Base-by-base conservation (phyloP, 2,888 invertebrate species). In the Nymphalis c-album region DNA sequence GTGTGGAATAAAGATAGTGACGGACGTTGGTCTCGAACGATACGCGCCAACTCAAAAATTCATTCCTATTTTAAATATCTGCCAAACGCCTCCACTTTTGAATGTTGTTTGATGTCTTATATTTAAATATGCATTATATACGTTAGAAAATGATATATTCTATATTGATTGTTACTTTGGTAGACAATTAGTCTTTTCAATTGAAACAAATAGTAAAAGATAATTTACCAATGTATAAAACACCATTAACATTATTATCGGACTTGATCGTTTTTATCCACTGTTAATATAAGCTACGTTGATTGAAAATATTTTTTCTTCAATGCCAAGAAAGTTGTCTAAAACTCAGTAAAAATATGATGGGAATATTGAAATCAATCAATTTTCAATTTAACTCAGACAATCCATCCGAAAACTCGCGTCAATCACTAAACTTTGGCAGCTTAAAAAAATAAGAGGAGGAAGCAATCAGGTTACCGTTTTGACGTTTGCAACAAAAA, bases 1-100 rank as follows among this genome's bases (percentile, higher is more conserved):
- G 91, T 91, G 91, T 85, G 90, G 91, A 91, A 92, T 80, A 78
- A 76, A 83, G 92, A 91, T 91, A 90, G 86, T 85, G 90, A 86
- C 86, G 89, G 88, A 86, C 90, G 83, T 79, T 85, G 87, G 87
- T 81, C 87, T 78, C 78, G 73, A 70, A 74, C 85, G 83, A 83
- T 83, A 83, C 76, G 78, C 77, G 67, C 63, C 76, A 74, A 76
- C 77, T 80, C 78, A 81, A 83, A 83, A 85, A 83, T 87, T 83
- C 86, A 86, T 85, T 89, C 84, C 86, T 84, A 88, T 88, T 90
- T 86, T 86, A 82, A 80, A 83, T 83, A 80, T 83, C 83, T 77
- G 78, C 77, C 78, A 73, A 78, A 77, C 75, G 78, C 79, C 78
- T 76, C 53, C 60, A 50, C 18, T 65, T 20, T 69, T 60, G 51